A percentile compares a stretch with the other conserved stretches of the same genome.
Evolutionary conservation across 2,797 vertebrate species (phyloP).

Genomic region (Enteromius afrohamiltoni): DNA sequence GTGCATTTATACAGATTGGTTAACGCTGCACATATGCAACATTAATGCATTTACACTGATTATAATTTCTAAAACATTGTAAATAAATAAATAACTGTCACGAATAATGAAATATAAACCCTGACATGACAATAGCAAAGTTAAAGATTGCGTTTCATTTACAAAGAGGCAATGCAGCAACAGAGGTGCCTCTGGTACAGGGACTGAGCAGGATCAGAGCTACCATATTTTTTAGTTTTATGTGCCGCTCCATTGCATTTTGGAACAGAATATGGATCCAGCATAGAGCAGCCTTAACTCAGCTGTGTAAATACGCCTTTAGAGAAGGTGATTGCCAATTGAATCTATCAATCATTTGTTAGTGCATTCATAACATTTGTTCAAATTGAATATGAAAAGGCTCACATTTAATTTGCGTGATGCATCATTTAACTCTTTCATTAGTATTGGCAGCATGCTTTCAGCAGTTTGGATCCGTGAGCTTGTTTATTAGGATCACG

Average conservation of each 20-base stretch:
- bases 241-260: background rate
- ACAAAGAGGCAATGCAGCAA: background rate
- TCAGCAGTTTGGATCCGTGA: background rate
- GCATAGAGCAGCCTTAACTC: background rate
- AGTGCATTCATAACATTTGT: background rate
- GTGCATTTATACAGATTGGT: background rate
- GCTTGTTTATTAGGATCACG: constrained; percentile 37
- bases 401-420: background rate
- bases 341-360: background rate
- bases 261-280: background rate
- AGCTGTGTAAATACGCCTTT: background rate
- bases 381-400: background rate
- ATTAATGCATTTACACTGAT: background rate
- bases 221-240: background rate
- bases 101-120: background rate
- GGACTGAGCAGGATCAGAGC: background rate
- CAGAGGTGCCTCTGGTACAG: background rate
- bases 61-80: background rate
- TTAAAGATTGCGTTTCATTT: background rate
- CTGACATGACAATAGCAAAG: background rate
- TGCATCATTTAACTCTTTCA: constrained; percentile 18
- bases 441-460: constrained; percentile 5
- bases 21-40: background rate
- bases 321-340: background rate
- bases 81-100: background rate